Evolutionary conservation across 2,888 invertebrate genomes (phyloP).

Genomic region (Lasioglossum pauxillum): DNA sequence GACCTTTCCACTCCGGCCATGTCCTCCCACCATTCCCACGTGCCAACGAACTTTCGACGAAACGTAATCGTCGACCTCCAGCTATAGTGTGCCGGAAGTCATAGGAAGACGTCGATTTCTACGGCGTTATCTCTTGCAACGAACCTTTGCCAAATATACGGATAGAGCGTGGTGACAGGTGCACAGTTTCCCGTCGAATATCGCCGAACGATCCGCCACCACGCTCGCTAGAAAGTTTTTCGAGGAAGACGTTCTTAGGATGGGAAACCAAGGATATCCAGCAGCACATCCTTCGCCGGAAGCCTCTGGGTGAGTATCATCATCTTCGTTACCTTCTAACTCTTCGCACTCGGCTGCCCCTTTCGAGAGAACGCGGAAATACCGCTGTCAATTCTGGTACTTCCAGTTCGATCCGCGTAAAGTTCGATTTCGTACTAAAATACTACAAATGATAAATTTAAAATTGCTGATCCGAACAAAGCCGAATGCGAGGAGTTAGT

Average conservation of each 20-base stretch:
- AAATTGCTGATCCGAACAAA: not conserved
- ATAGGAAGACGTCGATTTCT: conserved; percentile 80
- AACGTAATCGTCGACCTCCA: conserved; percentile 77
- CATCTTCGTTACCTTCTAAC: not conserved
- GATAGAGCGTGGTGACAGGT: conserved; percentile 8
- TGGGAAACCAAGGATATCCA: conserved; percentile 4
- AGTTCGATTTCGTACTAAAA: too few species aligned
- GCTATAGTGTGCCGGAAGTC: conserved; percentile 77
- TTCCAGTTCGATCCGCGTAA: not conserved
- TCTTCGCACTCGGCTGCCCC: not conserved
- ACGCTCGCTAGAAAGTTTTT: not conserved
- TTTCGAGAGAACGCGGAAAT: not conserved
- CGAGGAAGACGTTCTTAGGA: not conserved
- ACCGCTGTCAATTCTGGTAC: not conserved
- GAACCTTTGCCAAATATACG: conserved; percentile 38
- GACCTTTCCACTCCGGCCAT: conserved; percentile 63
- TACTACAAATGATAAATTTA: too few species aligned
- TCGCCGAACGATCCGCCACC: not conserved
- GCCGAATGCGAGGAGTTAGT: not conserved
- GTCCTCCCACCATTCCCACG: conserved; percentile 60
- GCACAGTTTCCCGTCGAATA: conserved; percentile 13
- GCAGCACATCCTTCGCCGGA: not conserved
- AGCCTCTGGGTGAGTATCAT: conserved; percentile 39
- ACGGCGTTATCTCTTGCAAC: conserved; percentile 59
- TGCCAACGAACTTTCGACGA: conserved; percentile 78